These are phyloP conservation scores for Chaetodon trifascialis DNA, from an alignment of 2,113 vertebrate genomes.

Conservation along the genomic window DNA sequence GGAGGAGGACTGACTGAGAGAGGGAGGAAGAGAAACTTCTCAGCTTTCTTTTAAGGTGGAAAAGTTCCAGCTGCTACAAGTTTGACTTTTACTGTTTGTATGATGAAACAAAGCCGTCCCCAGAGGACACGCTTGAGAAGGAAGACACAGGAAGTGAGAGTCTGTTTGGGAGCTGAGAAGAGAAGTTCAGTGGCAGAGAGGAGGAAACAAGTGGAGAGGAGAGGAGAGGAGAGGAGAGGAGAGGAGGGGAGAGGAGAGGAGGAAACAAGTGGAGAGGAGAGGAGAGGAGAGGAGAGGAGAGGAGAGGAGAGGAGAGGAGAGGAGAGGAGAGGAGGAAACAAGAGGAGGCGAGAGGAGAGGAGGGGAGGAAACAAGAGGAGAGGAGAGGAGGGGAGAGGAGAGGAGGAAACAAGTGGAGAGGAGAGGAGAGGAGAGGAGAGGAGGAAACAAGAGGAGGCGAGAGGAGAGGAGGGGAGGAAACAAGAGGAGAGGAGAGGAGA, in stretches of 20 bases:
- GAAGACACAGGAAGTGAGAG: background rate
- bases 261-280: background rate
- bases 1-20: background rate
- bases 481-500: background rate
- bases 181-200: too few relatives aligned
- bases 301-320: background rate
- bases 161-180: too few relatives aligned
- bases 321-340: background rate
- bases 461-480: background rate
- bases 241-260: background rate
- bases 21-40: background rate
- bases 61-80: background rate
- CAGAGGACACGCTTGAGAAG: background rate
- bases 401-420: background rate
- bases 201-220: too few relatives aligned
- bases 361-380: background rate
- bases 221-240: background rate
- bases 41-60: background rate
- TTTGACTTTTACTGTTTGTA: background rate
- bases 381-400: background rate
- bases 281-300: background rate
- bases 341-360: too few relatives aligned
- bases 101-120: background rate
- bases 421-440: background rate
- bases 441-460: too few relatives aligned